These are phyloP conservation scores for Apistogramma diplotaenia DNA, from an alignment of 2,113 vertebrate genomes.

Conservation along the genomic window DNA sequence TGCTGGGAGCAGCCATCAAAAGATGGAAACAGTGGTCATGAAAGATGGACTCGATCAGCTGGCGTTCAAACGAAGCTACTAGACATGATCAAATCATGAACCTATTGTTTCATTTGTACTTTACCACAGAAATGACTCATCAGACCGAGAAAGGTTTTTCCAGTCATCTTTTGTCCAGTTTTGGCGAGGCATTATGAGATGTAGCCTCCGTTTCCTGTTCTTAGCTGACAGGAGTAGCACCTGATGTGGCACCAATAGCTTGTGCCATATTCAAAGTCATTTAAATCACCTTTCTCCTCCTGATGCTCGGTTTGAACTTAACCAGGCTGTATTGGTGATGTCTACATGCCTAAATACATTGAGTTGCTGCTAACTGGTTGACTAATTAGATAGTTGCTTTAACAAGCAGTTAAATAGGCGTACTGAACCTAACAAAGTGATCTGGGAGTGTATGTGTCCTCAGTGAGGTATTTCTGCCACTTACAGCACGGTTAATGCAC, in stretches of 20 bases:
- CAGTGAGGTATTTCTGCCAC: background rate
- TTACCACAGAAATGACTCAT: too few species aligned
- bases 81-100: too few species aligned
- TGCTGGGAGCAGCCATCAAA: background rate
- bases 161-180: too few species aligned
- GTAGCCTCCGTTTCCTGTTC: background rate
- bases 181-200: too few species aligned
- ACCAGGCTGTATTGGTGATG: background rate
- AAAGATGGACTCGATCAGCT: background rate
- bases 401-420: too few species aligned
- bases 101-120: too few species aligned
- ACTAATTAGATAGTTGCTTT: background rate
- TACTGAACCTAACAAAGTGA: too few species aligned
- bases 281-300: background rate
- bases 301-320: background rate
- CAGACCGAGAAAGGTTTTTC: too few species aligned
- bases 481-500: background rate
- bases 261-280: background rate
- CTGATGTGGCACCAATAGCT: background rate
- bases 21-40: background rate
- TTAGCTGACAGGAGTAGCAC: background rate
- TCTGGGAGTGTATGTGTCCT: background rate
- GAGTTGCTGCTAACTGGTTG: background rate
- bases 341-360: background rate
- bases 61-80: too few species aligned